A percentile compares a stretch with the other conserved stretches of the same genome.
phyloP scores from a whole-genome alignment of 2,113 vertebrate genomes.

The Scatophagus argus region DNA sequence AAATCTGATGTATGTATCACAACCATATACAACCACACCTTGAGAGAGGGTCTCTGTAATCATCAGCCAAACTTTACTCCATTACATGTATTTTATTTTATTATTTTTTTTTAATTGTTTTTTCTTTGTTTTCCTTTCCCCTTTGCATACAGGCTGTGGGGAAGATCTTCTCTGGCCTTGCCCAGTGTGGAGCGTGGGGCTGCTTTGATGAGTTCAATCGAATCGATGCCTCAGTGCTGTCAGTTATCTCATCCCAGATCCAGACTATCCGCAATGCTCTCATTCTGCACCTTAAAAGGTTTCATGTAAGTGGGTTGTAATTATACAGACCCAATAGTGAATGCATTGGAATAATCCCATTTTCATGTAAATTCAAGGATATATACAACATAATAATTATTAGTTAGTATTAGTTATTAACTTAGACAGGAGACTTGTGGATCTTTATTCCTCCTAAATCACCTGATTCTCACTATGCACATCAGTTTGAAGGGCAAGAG shows the following conservation, averaged over 20 bases:
- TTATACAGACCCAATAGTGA: neutral
- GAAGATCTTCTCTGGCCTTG: constrained; percentile 95
- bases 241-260: constrained; percentile 97
- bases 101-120: neutral
- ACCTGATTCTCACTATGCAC: neutral
- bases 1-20: neutral
- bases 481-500: constrained; percentile 95
- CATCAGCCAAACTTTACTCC: too few relatives aligned
- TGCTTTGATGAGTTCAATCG: constrained; percentile 99
- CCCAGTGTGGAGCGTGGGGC: constrained; percentile 98
- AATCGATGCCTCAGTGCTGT: constrained; percentile 96
- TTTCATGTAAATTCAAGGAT: neutral
- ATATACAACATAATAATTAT: too few relatives aligned
- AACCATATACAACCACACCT: neutral
- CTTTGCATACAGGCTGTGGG: constrained; percentile 88
- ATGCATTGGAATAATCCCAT: neutral
- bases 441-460: neutral
- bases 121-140: neutral
- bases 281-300: constrained; percentile 88
- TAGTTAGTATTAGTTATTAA: too few relatives aligned
- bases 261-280: constrained; percentile 95
- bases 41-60: too few relatives aligned
- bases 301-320: constrained; percentile 85
- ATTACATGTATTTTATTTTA: too few relatives aligned
- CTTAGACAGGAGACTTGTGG: neutral